Evolutionary conservation across 2,113 vertebrate genomes (phyloP).

Genomic region (Sterrhoptilus dennistouni): DNA sequence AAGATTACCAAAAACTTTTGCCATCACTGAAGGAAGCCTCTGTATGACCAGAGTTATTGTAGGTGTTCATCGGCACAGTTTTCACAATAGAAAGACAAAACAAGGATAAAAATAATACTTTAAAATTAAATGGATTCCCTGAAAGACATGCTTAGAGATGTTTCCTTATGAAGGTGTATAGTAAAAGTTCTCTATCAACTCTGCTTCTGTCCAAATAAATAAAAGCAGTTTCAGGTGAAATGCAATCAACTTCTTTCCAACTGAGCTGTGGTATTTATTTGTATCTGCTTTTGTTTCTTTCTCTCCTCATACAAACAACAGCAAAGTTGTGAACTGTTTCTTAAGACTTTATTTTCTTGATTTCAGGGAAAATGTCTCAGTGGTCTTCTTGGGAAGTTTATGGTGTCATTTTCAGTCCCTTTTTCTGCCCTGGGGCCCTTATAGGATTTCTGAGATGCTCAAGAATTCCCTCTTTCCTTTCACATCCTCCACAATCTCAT

Average conservation of each 20-base stretch:
- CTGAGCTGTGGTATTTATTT: neutral
- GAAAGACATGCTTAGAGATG: neutral
- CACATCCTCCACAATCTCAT: neutral
- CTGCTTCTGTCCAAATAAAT: neutral
- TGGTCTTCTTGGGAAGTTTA: neutral
- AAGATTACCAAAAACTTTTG: neutral
- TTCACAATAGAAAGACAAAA: neutral
- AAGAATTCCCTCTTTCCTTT: neutral
- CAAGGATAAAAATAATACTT: neutral
- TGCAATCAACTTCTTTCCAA: neutral
- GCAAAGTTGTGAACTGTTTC: neutral
- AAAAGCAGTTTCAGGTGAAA: neutral
- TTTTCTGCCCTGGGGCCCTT: neutral
- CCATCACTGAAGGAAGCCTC: neutral
- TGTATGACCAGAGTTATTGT: neutral
- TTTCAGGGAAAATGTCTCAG: constrained; percentile 1
- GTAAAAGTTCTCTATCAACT: neutral
- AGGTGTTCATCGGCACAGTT: neutral
- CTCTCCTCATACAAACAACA: neutral
- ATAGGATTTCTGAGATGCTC: neutral
- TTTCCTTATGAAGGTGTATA: neutral
- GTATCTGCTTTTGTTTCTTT: neutral
- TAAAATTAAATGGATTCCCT: neutral
- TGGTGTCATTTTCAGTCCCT: neutral
- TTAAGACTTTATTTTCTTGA: neutral